Percentiles rank a stretch among this genome's conserved stretches.
Evolutionary conservation across 2,797 vertebrate species (phyloP).

Genomic region (Takifugu rubripes): DNA sequence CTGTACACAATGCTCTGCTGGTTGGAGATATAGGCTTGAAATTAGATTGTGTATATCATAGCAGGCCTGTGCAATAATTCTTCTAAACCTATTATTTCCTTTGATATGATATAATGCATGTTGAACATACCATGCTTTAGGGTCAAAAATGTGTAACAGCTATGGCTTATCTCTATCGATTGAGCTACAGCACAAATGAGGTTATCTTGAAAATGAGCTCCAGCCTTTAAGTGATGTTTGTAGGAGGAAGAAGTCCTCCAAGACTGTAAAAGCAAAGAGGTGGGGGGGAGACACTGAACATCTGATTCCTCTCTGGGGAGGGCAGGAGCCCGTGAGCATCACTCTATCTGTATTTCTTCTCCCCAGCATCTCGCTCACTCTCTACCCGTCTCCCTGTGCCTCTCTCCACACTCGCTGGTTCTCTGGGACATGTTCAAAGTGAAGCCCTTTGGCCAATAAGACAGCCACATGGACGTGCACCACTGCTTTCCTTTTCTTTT

Average conservation of each 20-base stretch:
- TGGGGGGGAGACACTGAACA: neutral
- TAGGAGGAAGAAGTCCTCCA: slow-evolving; percentile 2
- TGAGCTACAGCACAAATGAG: neutral
- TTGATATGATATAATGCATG: no score
- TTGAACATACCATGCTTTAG: no score
- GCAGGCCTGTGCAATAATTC: no score
- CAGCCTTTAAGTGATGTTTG: slow-evolving; percentile 12
- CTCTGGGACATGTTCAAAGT: slow-evolving; percentile 67
- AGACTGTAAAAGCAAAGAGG: neutral
- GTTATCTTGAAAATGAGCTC: neutral
- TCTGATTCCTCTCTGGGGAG: slow-evolving; percentile 32
- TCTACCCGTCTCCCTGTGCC: slow-evolving; percentile 4
- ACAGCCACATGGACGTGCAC: slow-evolving; percentile 47
- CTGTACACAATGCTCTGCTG: neutral
- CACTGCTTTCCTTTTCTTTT: slow-evolving; percentile 33
- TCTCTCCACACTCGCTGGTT: slow-evolving; percentile 12
- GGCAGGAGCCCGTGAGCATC: slow-evolving; percentile 36
- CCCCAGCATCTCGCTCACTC: slow-evolving; percentile 23
- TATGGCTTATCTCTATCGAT: neutral
- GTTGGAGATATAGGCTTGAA: neutral
- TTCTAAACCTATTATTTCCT: no score
- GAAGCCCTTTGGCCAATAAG: slow-evolving; percentile 65
- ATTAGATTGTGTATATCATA: no score
- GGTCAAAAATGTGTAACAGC: no score
- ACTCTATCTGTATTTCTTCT: neutral